Base-by-base conservation (phyloP, 2,888 invertebrate genomes). In the Fragum sueziense region DNA sequence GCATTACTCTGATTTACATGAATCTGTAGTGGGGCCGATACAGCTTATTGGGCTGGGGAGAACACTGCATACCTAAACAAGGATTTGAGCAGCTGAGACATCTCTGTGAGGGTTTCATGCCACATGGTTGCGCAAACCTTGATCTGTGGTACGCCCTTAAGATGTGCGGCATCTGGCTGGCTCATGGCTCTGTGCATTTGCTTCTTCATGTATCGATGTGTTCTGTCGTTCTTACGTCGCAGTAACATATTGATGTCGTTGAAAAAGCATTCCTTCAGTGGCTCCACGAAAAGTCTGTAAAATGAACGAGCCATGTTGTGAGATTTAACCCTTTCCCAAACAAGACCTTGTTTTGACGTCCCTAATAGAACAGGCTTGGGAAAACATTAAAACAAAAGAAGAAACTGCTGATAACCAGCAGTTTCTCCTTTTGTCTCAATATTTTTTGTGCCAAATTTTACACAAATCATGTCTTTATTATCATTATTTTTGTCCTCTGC, bases 101-200 rank as follows among this genome's bases (percentile, higher is more conserved):
- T 97, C 94, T 98, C 98, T 89, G 97, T 97, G 92, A 96, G 96
- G 34, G 97, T 99, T 94, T 99, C 99, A 93, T 99, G 99, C 99
- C 99, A 99, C 99, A 99, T 99, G 87, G 99, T 99, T 57, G 97
- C 97, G 93, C 99, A 99, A 41, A 98, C 97, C 92, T 97, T 99
- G 87, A 99, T 98, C 93, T 82, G 80, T 0, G 79, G 79, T 7
- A 62, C 41, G 29, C 33, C 51, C 31, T 41, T 62, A 4, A 22
- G 51, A n/a, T 51, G 20, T 1, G 25, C 22, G 1, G 33, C 31
- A 33, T 52, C 52, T 14, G 41, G 27, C 47, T 29, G 20, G 9
- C 27, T 29, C 17, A 9, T 47, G 27, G 31, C 9, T 27, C 57
- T 2, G 20, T 17, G 33, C 4, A 33, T 7, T 11, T 22, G 65